phyloP scores from a whole-genome alignment of 1,140 invertebrate genomes.

The Sitophilus oryzae region DNA sequence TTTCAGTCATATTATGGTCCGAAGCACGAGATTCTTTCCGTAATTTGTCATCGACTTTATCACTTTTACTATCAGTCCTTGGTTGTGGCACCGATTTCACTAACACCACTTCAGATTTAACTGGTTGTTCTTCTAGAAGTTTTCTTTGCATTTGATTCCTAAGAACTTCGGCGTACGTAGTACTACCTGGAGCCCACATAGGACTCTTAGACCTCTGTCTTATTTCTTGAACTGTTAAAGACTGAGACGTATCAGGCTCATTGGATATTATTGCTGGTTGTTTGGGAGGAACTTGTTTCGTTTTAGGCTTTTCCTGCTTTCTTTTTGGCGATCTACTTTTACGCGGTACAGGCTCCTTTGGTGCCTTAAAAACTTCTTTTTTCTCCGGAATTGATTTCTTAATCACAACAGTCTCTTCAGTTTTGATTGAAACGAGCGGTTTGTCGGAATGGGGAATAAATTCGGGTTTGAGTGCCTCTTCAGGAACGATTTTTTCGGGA shows the following conservation, averaged over 20 bases:
- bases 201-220: constrained; percentile 58
- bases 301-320: constrained; percentile 4
- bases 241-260: not conserved
- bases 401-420: not conserved
- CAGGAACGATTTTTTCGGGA: constrained; percentile 6
- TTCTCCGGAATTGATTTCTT: not conserved
- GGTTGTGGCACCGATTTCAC: not conserved
- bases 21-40: too few species aligned
- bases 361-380: not conserved
- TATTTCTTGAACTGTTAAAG: not conserved
- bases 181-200: constrained; percentile 64
- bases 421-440: not conserved
- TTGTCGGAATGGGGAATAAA: not conserved
- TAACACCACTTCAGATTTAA: not conserved
- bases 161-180: constrained; percentile 72
- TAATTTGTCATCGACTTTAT: too few species aligned
- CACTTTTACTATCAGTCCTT: too few species aligned
- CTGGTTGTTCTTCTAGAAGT: not conserved
- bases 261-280: not conserved
- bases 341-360: constrained; percentile 23
- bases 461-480: constrained; percentile 8
- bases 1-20: too few species aligned
- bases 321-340: constrained; percentile 41
- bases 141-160: constrained; percentile 46
- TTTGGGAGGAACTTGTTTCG: not conserved